phyloP scores from a whole-genome alignment of 2,797 vertebrate genomes.

The Lepus oiostolus region DNA sequence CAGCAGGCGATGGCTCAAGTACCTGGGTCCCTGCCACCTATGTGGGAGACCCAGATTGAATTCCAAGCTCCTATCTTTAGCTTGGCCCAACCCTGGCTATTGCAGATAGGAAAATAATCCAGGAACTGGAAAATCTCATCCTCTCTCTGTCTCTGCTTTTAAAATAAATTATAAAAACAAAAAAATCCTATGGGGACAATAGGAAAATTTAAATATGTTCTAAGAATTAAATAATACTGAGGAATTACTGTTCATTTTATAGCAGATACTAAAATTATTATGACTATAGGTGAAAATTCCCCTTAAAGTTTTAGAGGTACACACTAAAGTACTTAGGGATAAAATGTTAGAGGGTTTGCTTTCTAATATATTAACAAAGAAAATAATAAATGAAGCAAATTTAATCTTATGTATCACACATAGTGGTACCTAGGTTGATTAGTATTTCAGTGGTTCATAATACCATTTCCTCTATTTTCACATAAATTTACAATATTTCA shows the following conservation, averaged over 20 bases:
- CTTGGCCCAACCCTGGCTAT: too few species aligned
- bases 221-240: background rate
- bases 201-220: background rate
- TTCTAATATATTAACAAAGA: background rate
- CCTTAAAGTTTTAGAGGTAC: background rate
- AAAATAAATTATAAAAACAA: background rate
- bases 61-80: too few species aligned
- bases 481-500: background rate
- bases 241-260: background rate
- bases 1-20: too few species aligned
- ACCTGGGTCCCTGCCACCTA: too few species aligned
- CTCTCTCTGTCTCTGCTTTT: too few species aligned
- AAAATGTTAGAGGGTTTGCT: background rate
- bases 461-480: slow-evolving; percentile 18
- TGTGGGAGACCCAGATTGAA: too few species aligned
- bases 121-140: too few species aligned
- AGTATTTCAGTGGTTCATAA: background rate
- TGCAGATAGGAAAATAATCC: too few species aligned
- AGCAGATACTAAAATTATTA: background rate
- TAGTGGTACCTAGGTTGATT: background rate
- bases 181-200: background rate
- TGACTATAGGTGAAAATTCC: background rate
- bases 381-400: slow-evolving; percentile 1
- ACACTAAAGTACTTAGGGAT: background rate
- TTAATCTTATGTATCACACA: background rate